phyloP scores from a whole-genome alignment of 1,140 invertebrate species.

The Leptestheria dahalacensis region DNA sequence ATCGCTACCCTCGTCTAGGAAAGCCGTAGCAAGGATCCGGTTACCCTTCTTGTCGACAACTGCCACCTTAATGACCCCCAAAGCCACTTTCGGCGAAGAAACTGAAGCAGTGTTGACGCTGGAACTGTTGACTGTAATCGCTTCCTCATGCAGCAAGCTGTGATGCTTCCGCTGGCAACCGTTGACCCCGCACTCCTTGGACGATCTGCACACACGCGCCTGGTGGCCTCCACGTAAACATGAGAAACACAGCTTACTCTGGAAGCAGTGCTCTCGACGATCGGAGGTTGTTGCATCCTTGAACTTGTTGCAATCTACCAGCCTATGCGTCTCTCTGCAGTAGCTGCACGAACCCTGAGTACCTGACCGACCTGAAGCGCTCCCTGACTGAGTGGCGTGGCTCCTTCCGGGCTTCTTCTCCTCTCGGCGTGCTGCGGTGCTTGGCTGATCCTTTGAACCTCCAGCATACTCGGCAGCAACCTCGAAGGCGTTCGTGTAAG shows the following conservation, averaged over 20 bases:
- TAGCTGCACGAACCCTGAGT: too few relatives aligned
- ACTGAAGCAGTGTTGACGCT: neutral
- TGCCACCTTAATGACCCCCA: neutral
- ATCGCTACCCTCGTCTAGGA: constrained; percentile 9
- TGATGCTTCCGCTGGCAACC: constrained; percentile 7
- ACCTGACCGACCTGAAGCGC: too few relatives aligned
- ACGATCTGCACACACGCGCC: neutral
- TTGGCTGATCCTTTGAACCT: neutral
- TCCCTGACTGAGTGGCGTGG: too few relatives aligned
- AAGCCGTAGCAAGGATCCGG: neutral
- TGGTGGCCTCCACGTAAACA: neutral
- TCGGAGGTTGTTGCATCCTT: neutral
- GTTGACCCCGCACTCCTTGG: neutral
- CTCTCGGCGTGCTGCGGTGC: too few relatives aligned
- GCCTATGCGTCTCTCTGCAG: neutral
- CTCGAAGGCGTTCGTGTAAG: constrained; percentile 10
- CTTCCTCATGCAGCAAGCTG: neutral
- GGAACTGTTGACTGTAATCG: neutral
- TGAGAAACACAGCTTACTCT: neutral
- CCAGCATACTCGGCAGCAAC: neutral
- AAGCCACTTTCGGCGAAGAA: neutral
- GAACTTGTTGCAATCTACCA: neutral
- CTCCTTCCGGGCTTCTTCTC: too few relatives aligned
- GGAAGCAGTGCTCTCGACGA: neutral
- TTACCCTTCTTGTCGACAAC: neutral